phyloP scores from a whole-genome alignment of 2,113 vertebrate genomes.

The Leucosticte australis region DNA sequence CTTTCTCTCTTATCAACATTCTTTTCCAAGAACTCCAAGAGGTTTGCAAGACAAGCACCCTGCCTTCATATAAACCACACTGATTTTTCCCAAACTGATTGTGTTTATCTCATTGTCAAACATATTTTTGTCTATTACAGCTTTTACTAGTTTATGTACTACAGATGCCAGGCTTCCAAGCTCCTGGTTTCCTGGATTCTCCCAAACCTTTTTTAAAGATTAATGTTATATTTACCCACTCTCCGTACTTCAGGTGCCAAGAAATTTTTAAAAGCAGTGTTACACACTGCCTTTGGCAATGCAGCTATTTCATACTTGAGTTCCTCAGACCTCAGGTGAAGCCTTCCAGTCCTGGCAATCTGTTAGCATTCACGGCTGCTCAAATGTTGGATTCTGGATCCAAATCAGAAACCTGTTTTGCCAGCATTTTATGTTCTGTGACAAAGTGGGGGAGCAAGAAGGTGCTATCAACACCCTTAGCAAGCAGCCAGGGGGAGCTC shows the following conservation, averaged over 20 bases:
- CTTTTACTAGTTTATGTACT: not conserved
- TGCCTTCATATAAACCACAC: not conserved
- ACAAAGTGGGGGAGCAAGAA: not conserved
- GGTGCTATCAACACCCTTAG: not conserved
- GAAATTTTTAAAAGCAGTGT: not conserved
- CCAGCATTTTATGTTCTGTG: not conserved
- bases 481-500: not conserved
- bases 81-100: not conserved
- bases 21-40: not conserved
- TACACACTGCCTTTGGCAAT: slow-evolving; percentile 4
- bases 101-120: not conserved
- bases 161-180: not conserved
- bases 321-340: slow-evolving; percentile 45
- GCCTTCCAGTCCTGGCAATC: slow-evolving; percentile 11
- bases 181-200: not conserved
- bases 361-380: not conserved
- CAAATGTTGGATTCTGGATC: not conserved
- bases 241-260: not conserved
- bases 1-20: not conserved
- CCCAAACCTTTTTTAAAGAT: not conserved
- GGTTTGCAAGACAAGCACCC: not conserved
- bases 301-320: slow-evolving; percentile 21
- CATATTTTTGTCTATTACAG: not conserved
- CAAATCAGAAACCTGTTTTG: not conserved
- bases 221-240: not conserved